Evolutionary conservation across 2,888 invertebrate species (phyloP), one percentile per base, ranked within the genome.

Genomic region (Phengaris alcon): DNA sequence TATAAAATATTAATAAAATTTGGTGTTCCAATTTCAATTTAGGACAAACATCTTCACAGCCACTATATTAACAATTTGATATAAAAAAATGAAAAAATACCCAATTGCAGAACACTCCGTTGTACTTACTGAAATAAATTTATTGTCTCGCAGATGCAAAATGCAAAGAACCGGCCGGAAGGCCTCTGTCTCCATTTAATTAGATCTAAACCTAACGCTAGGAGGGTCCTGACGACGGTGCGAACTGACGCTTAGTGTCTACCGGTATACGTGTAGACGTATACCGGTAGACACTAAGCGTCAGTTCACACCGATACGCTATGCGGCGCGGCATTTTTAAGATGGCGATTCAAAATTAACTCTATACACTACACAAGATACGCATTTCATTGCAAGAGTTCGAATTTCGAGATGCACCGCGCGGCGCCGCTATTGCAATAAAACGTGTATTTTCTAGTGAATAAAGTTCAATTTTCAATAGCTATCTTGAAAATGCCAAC

Each of bases 121-220:
- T 79, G 77, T 77, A 74, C 57, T 77, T 78, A 73, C 75, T 75
- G 76, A 80, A 81, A 79, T 75, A 79, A 85, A 86, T 81, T 89
- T 92, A 93, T 92, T 91, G 93, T 93, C 93, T 91, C 93, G 91
- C 91, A 90, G 91, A 86, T 88, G 88, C 82, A 86, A 85, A 89
- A 89, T 87, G 89, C 87, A 82, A 84, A 84, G 85, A 84, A 79
- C 55, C 51, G 70, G 75, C 75, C 70, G 70, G 54, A 69, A 59
- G 68, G 68, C 75, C 74, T 75, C 55, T 69, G 68, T 74, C 76
- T 70, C 75, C 75, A 75, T 76, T 79, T 80, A 77, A 80, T 79
- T 80, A 82, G 81, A 81, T 81, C 81, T 85, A 84, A 78, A 81
- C 82, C 82, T 69, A 69, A 70, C 70, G 22, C 70, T 70, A 70